Conservation (phyloP, 2,113 vertebrate species). For the Vulpes vulpes region DNA sequence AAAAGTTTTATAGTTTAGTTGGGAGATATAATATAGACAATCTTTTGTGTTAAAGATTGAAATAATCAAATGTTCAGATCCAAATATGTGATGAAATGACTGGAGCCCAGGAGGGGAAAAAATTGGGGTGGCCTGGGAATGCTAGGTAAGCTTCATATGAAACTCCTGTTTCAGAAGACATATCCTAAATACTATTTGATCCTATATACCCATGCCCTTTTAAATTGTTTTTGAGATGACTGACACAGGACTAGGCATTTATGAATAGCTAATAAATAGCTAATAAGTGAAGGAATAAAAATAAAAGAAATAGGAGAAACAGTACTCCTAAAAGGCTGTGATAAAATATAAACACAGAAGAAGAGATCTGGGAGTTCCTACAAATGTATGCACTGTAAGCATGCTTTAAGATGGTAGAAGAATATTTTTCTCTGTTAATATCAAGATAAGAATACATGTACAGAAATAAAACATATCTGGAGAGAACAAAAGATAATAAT, state of each 20-base stretch:
- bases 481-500: not conserved
- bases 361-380: not conserved
- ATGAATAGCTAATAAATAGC: not conserved
- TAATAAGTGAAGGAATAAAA: not conserved
- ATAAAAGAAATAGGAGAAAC: not conserved
- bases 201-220: not conserved
- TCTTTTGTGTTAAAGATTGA: not conserved
- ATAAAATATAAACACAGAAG: slow-evolving; percentile 21
- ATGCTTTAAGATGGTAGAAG: not conserved
- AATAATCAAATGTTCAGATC: not conserved
- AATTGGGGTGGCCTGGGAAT: not conserved
- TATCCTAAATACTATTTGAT: not conserved
- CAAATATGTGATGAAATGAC: not conserved
- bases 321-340: not conserved
- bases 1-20: not conserved
- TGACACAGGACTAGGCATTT: not conserved
- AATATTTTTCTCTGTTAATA: slow-evolving; percentile 14
- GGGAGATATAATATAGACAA: not conserved
- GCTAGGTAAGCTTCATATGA: not conserved
- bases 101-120: not conserved
- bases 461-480: not conserved
- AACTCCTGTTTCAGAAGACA: not conserved
- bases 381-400: not conserved
- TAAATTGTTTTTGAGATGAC: slow-evolving; percentile 1
- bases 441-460: not conserved